phyloP scores from a whole-genome alignment of 2,113 vertebrate genomes.

The Pluvialis apricaria region DNA sequence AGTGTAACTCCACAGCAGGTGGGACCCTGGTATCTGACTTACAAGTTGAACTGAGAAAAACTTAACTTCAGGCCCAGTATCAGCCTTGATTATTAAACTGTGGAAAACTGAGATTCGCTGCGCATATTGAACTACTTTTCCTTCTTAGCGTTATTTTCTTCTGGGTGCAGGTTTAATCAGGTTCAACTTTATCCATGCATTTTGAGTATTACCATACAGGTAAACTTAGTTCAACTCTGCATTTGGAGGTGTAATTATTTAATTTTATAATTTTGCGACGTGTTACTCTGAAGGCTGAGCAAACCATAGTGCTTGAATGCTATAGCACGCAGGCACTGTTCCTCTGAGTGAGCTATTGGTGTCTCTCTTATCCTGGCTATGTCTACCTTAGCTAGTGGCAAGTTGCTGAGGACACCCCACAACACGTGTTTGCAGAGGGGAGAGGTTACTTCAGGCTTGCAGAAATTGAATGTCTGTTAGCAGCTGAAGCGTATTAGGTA shows the following conservation, averaged over 20 bases:
- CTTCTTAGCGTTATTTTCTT: neutral
- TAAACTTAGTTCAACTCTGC: neutral
- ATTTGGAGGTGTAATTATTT: neutral
- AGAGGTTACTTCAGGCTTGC: neutral
- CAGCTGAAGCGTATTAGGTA: neutral
- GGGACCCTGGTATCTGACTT: neutral
- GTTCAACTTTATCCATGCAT: neutral
- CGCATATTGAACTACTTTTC: neutral
- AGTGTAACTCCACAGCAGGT: neutral
- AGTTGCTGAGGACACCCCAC: neutral
- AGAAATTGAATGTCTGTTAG: neutral
- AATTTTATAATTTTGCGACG: neutral
- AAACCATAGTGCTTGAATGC: neutral
- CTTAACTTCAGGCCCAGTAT: neutral
- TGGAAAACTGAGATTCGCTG: neutral
- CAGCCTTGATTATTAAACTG: neutral
- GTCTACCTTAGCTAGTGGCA: neutral
- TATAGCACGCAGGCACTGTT: neutral
- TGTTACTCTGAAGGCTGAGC: neutral
- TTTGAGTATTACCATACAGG: neutral
- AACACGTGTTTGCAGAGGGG: accelerated
- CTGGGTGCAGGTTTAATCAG: neutral
- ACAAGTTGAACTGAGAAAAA: neutral
- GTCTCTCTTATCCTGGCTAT: neutral
- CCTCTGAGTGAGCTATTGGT: neutral